phyloP scores from a whole-genome alignment of 2,888 invertebrate genomes.

The Apocheima hispidaria region DNA sequence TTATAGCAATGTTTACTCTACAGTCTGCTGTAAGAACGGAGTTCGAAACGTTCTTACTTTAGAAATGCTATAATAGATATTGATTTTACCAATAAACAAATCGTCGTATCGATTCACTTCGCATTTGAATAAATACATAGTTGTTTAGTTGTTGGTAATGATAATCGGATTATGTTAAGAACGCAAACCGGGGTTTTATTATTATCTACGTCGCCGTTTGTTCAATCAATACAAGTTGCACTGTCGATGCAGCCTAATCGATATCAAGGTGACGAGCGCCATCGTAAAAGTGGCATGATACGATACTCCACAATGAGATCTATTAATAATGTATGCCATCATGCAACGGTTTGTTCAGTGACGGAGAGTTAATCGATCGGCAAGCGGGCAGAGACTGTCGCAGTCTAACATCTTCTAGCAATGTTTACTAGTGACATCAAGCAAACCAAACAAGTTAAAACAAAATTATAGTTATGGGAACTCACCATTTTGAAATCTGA shows the following conservation, averaged over 20 bases:
- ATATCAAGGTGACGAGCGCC: conserved; percentile 70
- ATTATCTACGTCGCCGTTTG: conserved; percentile 6
- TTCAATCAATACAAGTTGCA: conserved; percentile 31
- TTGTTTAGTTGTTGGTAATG: conserved; percentile 1
- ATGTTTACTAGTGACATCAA: conserved; percentile 27
- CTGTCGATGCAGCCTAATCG: conserved; percentile 58
- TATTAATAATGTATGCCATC: conserved; percentile 75
- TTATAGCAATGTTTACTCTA: conserved; percentile 66
- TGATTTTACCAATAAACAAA: background rate
- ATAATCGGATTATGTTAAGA: background rate
- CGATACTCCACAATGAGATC: conserved; percentile 63
- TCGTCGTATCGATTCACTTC: background rate
- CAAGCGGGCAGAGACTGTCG: conserved; percentile 33
- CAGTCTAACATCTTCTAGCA: conserved; percentile 31
- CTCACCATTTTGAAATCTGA: conserved; percentile 82
- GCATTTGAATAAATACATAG: background rate
- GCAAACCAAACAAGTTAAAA: conserved; percentile 39
- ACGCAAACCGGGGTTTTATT: conserved; percentile 10
- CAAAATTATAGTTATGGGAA: conserved; percentile 42
- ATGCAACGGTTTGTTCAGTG: conserved; percentile 67
- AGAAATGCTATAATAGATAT: background rate
- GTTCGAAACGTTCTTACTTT: conserved; percentile 35
- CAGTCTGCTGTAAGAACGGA: conserved; percentile 51
- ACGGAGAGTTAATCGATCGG: conserved; percentile 45
- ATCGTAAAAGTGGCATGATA: conserved; percentile 65